A percentile compares a stretch with the other conserved stretches of the same genome.
Conservation (phyloP, 2,888 invertebrate species). For the Cheilosia urbana region DNA sequence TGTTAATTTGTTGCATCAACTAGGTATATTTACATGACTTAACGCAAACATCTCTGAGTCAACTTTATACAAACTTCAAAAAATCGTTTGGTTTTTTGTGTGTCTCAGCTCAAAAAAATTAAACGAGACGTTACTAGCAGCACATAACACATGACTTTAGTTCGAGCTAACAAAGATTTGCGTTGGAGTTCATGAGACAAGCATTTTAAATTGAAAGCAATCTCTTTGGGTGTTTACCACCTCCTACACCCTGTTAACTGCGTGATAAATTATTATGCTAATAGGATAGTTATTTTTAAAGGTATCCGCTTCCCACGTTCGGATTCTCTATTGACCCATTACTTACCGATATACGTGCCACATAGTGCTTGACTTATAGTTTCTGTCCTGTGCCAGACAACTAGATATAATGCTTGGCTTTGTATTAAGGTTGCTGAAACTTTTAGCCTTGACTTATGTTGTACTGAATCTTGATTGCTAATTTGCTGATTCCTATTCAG, state of each 20-base stretch:
- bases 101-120: neutral
- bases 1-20: too few species aligned
- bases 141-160: neutral
- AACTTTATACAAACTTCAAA: too few species aligned
- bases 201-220: conserved; percentile 5
- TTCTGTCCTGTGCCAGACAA: neutral
- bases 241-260: conserved; percentile 21
- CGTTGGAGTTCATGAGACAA: conserved; percentile 20
- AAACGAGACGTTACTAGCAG: neutral
- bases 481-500: too few species aligned
- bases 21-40: too few species aligned
- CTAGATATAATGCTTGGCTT: too few species aligned
- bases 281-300: conserved; percentile 12
- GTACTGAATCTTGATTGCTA: too few species aligned
- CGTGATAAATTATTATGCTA: conserved; percentile 34
- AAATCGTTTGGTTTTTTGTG: too few species aligned
- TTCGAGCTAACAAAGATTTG: conserved; percentile 6
- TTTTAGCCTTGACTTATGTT: too few species aligned
- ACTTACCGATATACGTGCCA: neutral
- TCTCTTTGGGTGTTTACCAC: conserved; percentile 8
- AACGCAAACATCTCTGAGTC: too few species aligned
- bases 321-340: neutral
- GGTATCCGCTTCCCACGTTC: conserved; percentile 14
- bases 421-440: too few species aligned
- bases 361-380: neutral